Evolutionary conservation across 2,113 vertebrate species (phyloP).

Genomic region (Xenopus borealis): DNA sequence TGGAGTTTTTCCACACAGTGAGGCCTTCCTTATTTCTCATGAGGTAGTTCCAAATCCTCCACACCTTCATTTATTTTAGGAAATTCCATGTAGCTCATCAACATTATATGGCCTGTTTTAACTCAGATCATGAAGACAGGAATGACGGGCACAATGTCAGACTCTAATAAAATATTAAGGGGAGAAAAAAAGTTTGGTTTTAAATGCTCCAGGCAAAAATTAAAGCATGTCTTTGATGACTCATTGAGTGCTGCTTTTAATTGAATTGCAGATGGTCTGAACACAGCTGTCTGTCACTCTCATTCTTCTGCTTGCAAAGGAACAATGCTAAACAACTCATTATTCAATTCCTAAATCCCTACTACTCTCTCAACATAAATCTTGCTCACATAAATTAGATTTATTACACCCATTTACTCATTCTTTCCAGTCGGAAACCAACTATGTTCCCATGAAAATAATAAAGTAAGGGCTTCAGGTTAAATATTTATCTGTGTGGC

Average conservation of each 20-base stretch:
- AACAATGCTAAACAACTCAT: constrained; percentile 3
- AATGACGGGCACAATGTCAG: not conserved
- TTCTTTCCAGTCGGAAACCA: constrained; percentile 32
- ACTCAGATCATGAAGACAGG: constrained; percentile 9
- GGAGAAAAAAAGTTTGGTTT: not conserved
- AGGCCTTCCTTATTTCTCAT: not conserved
- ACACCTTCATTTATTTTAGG: constrained; percentile 12
- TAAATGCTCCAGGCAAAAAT: not conserved
- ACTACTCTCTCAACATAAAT: constrained; percentile 13
- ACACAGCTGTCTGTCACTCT: constrained; percentile 3
- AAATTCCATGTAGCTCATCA: constrained; percentile 8
- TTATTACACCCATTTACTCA: constrained; percentile 31
- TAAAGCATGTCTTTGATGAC: not conserved
- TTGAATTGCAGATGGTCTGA: constrained; percentile 22
- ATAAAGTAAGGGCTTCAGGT: not conserved
- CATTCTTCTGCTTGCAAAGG: not conserved
- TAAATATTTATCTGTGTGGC: constrained; percentile 11
- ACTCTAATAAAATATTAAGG: constrained; percentile 6
- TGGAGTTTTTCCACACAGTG: too few species aligned
- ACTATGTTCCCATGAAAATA: constrained; percentile 6
- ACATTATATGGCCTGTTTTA: constrained; percentile 8
- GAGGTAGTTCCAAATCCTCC: not conserved
- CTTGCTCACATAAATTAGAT: not conserved
- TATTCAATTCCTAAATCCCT: constrained; percentile 16
- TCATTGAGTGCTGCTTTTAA: constrained; percentile 29